A percentile compares a stretch with the other conserved stretches of the same genome.
phyloP scores from a whole-genome alignment of 2,888 invertebrate genomes.

The Dryocosmus kuriphilus region DNA sequence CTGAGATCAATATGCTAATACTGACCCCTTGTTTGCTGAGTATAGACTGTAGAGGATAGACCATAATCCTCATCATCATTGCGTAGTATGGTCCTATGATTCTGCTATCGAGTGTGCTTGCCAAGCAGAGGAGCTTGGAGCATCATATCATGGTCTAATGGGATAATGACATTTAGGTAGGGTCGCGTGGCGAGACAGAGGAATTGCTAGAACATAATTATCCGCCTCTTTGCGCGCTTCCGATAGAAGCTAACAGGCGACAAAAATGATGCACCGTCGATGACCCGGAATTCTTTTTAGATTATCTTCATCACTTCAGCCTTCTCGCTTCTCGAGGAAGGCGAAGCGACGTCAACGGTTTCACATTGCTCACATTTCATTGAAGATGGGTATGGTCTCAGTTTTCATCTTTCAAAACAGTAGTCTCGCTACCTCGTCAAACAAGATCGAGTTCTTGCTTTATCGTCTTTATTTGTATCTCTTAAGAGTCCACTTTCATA shows the following conservation, averaged over 20 bases:
- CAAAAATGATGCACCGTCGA: conserved; percentile 5
- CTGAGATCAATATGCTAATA: neutral
- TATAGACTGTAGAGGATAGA: neutral
- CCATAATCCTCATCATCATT: neutral
- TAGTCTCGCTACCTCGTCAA: neutral
- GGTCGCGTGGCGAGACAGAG: conserved; percentile 60
- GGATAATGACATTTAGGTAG: conserved; percentile 66
- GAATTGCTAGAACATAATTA: neutral
- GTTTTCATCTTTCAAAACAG: conserved; percentile 6
- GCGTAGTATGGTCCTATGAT: neutral
- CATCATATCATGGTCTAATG: conserved; percentile 53
- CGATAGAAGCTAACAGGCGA: neutral
- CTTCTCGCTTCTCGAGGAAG: neutral
- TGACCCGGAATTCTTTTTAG: neutral
- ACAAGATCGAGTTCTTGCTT: conserved; percentile 5
- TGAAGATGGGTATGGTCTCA: neutral
- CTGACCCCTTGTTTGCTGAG: neutral
- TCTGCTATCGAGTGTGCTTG: neutral
- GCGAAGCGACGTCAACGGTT: neutral
- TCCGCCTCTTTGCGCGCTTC: neutral
- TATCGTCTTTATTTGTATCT: conserved; percentile 6
- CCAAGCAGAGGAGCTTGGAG: neutral
- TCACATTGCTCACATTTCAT: neutral
- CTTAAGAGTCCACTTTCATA: neutral
- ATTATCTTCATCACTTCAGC: conserved; percentile 1